These are phyloP conservation scores for Lasioglossum figueresi DNA, from an alignment of 2,888 invertebrate genomes.

Conservation along the genomic window DNA sequence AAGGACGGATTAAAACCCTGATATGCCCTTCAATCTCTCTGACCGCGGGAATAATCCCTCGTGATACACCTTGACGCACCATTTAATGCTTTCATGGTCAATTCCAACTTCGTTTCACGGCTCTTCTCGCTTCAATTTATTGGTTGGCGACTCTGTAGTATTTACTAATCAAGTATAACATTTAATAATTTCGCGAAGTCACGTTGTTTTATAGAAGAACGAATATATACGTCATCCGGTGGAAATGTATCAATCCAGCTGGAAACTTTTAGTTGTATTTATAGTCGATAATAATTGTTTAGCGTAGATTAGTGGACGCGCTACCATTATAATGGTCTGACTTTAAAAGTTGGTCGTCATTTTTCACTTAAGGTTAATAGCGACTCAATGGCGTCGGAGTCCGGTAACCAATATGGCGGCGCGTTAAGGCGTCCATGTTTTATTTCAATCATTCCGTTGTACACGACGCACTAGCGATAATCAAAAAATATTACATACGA, in stretches of 20 bases:
- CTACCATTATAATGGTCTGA: neutral
- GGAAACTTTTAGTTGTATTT: neutral
- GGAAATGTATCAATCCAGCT: neutral
- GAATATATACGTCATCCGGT: neutral
- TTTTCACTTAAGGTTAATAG: conserved; percentile 26
- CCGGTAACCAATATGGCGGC: conserved; percentile 17
- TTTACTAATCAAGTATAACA: too few relatives aligned
- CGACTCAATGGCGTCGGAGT: conserved; percentile 14
- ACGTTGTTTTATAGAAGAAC: too few relatives aligned
- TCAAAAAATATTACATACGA: neutral
- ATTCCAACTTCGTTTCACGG: neutral
- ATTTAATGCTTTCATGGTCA: neutral
- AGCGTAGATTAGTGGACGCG: neutral
- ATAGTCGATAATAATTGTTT: neutral
- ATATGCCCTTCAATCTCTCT: neutral
- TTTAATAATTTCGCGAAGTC: too few relatives aligned
- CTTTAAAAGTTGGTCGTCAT: conserved; percentile 9
- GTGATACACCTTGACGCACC: neutral
- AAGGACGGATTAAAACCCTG: neutral
- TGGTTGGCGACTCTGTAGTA: neutral
- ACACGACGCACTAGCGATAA: neutral
- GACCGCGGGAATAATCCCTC: neutral
- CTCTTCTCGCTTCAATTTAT: neutral
- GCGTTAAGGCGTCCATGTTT: conserved; percentile 12
- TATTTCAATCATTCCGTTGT: neutral